Base-by-base conservation (phyloP, 2,797 vertebrate genomes). In the Typhlichthys subterraneus region DNA sequence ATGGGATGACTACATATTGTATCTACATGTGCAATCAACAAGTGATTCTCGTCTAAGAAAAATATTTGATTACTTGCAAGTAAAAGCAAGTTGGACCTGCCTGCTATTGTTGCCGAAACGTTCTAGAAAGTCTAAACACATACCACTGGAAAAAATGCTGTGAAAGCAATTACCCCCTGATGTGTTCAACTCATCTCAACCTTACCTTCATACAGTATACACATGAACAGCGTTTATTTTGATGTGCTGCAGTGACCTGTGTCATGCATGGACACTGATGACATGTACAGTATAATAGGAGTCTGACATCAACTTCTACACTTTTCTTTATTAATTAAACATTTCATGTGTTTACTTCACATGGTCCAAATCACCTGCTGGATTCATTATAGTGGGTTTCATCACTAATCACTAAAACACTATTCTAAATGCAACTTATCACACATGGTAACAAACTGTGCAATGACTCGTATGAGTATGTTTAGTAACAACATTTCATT, bases 101-200 rank as follows among this genome's bases (percentile, higher is more conserved):
- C 53, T 59, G n/a, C 2, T 49, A 60, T 12, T 31, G 19, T 38
- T 31, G 47, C 45, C 12, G 63, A 58, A 55, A 65, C 61, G 69
- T 57, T 52, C 52, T 72, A 45, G 48, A 75, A 65, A 77, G 70
- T 53, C 46, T 54, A 57, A 80, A 72, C 70, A 63, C 52, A 66
- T 65, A 42, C 47, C 42, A 57, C 42, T 2, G 15, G 15, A 55
- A 61, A 55, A 65, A 19, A 19, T 29, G 48, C 57, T 69, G 69
- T 67, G 45, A 48, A 46, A 48, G 55, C 66, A 65, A 79, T 77
- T 72, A 71, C 29, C 17, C 33, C 63, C 54, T 67, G 56, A 64
- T 53, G 53, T 42, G 33, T 53, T 38, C 33, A 38, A 38, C 33
- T 38, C 33, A 9, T n/a, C 64, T 63, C 65, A 63, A 59, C 74